Evolutionary conservation across 2,113 vertebrate species (phyloP).

Genomic region (Peromyscus californicus): DNA sequence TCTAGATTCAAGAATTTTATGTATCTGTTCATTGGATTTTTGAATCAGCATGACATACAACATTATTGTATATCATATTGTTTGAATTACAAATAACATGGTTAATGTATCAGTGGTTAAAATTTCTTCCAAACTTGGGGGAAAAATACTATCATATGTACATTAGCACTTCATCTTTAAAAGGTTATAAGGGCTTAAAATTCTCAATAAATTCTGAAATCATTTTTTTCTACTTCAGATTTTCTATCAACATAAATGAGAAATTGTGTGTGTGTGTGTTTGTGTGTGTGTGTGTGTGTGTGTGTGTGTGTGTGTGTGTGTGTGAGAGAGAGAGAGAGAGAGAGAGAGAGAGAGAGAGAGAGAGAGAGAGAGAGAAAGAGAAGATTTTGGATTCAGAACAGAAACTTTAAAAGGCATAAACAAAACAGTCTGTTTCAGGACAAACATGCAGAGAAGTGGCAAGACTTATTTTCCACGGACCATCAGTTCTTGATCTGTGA

Average conservation of each 20-base stretch:
- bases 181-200: slow-evolving; percentile 13
- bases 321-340: background rate
- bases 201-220: background rate
- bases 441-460: background rate
- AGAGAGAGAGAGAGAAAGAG: background rate
- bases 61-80: background rate
- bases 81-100: background rate
- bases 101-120: background rate
- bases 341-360: background rate
- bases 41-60: background rate
- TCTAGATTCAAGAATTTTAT: background rate
- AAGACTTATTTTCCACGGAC: background rate
- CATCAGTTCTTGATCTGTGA: background rate
- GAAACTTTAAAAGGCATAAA: slow-evolving; percentile 38
- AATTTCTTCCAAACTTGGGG: background rate
- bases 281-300: background rate
- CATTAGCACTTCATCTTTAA: background rate
- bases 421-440: background rate
- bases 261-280: background rate
- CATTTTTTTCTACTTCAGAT: background rate
- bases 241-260: background rate
- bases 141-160: background rate
- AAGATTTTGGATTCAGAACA: background rate
- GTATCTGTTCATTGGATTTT: background rate
- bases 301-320: background rate